Evolutionary conservation across 1,140 invertebrate species (phyloP), one percentile per base, ranked within the genome.

Genomic region (Hesperophylax magnus): DNA sequence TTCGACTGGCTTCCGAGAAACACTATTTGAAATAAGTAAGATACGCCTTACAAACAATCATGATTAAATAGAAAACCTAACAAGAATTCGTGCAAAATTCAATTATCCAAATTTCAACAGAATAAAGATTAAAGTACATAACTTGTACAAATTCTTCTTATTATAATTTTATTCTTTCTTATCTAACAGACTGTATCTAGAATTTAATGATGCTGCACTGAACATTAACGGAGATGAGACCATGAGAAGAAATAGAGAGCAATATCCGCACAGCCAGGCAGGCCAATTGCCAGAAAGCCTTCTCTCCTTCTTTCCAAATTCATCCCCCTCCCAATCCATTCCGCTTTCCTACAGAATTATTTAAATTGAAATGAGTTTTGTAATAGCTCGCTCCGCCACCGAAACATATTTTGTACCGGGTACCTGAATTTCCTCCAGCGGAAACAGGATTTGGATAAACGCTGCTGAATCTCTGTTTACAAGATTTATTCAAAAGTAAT

Each of bases 331-430:
- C 71, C 71, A 14, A 39, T n/a, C 71, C n/a, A 52, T 17, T 14
- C 39, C 39, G 31, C 71, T 53, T 76, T 79, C 54, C 81, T 63
- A 24, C 31, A 79, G 34, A 71, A 82, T 75, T 82, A 82, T 82
- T 82, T 82, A 82, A 82, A 82, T 82, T 82, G 81, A 79, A 82
- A 82, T 79, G 81, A 82, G 81, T 79, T 82, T 82, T 82, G 58
- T 82, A 82, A 82, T 79, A 77, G 80, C 61, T 52, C 39, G 39
- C 63, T 60, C 72, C 58, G 47, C 34, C 81, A n/a, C 56, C 47
- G 53, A 56, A 39, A 79, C 81, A 82, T 76, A 75, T 76, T 81
- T 61, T 69, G 75, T 67, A 76, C 60, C 18, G 39, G 58, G 20
- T 56, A 69, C 63, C 61, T 65, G 56, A 69, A 76, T 60, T 54